Evolutionary conservation across 2,113 vertebrate genomes (phyloP), one percentile per base, ranked within the genome.

Genomic region (Lepus americanus): DNA sequence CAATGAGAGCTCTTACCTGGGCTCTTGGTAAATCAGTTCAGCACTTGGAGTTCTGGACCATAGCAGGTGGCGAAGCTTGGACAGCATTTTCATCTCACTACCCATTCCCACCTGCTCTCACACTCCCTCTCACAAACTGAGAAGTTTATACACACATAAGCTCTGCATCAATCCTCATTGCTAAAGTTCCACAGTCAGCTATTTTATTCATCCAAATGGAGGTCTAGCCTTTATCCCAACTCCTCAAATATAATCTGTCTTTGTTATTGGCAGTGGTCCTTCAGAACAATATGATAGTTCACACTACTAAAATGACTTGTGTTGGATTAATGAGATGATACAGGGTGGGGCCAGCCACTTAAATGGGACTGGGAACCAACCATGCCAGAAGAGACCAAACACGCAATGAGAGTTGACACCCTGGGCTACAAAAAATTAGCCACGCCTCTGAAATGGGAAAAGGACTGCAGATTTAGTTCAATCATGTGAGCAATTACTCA

Each of bases 271-370:
- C 59, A 11, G 33, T 16, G 11, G 6, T 2, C 55, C 7, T n/a
- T 89, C 25, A 78, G 39, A 64, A 36, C 70, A 49, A 83, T 4
- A 22, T 23, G 33, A 31, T 39, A 27, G 4, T 63, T 55, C 36
- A 63, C n/a, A 23, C 33, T 81, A 44, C 44, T 7, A 44, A 44
- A 44, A 7, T 44, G 44, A 44, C 44, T 44, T 44, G 44, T 44
- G 44, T 44, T 44, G 44, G 44, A 7, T 44, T 44, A 29, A 79
- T 73, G 39, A 64, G 33, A 51, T 20, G 23, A 27, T 55, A 3
- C 8, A 53, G 13, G 5, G 16, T 29, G 36, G 4, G 25, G 8
- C 23, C 36, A 10, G 25, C 6, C 69, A 36, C 2, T 0, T 29
- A 17, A 49, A 33, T 1, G 82, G 49, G 55, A 4, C 3, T 25